A percentile compares a stretch with the other conserved stretches of the same genome.
Evolutionary conservation across 2,888 invertebrate species (phyloP).

Genomic region (Sthenelais limicola): DNA sequence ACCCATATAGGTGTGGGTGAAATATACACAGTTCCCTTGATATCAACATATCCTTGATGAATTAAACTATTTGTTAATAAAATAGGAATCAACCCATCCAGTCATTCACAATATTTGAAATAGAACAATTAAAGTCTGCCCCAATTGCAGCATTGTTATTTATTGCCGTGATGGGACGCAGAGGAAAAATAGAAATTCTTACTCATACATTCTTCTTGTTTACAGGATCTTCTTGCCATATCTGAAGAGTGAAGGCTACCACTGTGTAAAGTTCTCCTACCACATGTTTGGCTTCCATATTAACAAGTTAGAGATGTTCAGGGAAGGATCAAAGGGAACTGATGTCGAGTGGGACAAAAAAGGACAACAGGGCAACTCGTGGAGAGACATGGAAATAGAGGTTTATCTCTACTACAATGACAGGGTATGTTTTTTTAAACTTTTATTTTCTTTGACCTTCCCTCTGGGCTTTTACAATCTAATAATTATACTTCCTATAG

Average conservation of each 20-base stretch:
- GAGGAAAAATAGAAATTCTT: no score
- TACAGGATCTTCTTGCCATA: conserved; percentile 32
- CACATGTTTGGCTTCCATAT: conserved; percentile 65
- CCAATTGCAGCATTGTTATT: no score
- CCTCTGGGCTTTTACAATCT: no score
- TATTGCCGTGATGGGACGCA: no score
- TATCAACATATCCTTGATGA: no score
- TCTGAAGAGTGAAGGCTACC: conserved; percentile 19
- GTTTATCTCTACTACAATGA: background rate
- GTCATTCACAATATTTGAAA: no score
- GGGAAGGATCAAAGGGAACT: background rate
- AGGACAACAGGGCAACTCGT: background rate
- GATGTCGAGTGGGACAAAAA: background rate
- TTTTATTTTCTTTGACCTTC: background rate
- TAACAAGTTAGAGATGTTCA: conserved; percentile 60
- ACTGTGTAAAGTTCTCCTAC: conserved; percentile 65
- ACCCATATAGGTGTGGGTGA: no score
- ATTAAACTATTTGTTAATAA: no score
- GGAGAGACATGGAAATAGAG: background rate
- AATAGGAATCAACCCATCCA: no score
- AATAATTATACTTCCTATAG: no score
- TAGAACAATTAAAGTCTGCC: no score
- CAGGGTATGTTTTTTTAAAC: background rate
- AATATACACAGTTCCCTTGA: no score
- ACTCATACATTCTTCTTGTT: background rate